A percentile compares a stretch with the other conserved stretches of the same genome.
Evolutionary conservation across 2,113 vertebrate genomes (phyloP).

Genomic region (Rhinoptilus africanus): DNA sequence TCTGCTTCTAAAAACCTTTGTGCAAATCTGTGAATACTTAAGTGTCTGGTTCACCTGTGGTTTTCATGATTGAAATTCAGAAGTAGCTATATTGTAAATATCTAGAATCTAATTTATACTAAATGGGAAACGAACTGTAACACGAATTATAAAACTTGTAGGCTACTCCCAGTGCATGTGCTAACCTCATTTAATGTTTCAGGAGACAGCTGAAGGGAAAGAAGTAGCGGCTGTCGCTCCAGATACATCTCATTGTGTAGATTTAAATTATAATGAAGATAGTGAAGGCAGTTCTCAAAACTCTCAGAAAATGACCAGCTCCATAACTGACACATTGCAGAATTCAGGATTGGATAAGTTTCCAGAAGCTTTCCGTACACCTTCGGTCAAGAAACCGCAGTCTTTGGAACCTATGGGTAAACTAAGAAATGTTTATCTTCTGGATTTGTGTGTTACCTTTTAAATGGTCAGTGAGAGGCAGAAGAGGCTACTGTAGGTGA

Average conservation of each 20-base stretch:
- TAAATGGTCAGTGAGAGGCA: not conserved
- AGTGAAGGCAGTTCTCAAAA: not conserved
- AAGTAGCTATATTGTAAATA: not conserved
- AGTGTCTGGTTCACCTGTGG: not conserved
- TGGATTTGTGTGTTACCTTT: not conserved
- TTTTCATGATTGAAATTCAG: not conserved
- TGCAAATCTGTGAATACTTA: not conserved
- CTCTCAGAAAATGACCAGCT: not conserved
- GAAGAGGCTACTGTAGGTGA: not conserved
- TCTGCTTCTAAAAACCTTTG: not conserved
- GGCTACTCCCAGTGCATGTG: not conserved
- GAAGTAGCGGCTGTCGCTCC: not conserved
- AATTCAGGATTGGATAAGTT: not conserved
- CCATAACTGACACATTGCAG: not conserved
- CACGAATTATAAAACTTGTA: not conserved
- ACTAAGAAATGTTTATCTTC: not conserved
- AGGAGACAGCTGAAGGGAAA: not conserved
- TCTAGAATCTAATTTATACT: not conserved
- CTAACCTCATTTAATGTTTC: slow-evolving; percentile 48
- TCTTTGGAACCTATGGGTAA: slow-evolving; percentile 59
- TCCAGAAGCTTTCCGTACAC: not conserved
- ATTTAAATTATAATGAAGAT: not conserved
- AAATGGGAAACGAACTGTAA: not conserved
- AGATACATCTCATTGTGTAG: not conserved
- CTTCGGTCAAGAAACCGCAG: not conserved